Evolutionary conservation across 2,888 invertebrate genomes (phyloP), one percentile per base, ranked within the genome.

Genomic region (Epicampocera succincta): DNA sequence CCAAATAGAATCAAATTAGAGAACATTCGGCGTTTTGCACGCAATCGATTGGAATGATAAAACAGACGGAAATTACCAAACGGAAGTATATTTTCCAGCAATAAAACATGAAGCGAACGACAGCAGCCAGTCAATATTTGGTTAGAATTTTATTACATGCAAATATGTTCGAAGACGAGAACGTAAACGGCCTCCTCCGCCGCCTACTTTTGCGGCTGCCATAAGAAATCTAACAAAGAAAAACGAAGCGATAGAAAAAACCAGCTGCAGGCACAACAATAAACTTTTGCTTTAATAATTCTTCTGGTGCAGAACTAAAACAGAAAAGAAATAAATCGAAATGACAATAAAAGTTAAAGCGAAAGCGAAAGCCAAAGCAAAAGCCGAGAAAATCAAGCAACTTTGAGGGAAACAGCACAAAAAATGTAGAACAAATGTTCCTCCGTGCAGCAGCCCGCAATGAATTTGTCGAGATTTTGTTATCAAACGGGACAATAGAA

Each of bases 31-130:
- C 42, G 48, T 29, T 61, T 42, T 46, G 6, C 11, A 52, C 19
- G 42, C 42, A 72, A 72, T 72, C 50, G 60, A 60, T 50, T 50
- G 60, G 33, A 61, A 42, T 52, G 9, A 13, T n/a, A n/a, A 15
- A 72, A 25, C 29, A 48, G 15, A 56, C 17, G 19, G 19, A 17
- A 19, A 58, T 40, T 54, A 42, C 40, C 29, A 54, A 56, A 29
- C 17, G 25, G 15, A 68, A 54, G 29, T 17, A 25, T 66, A 48
- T 40, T 66, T 68, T 68, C 25, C 11, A 42, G 40, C 56, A 38
- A 38, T 58, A 60, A 60, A 60, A n/a, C n/a, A 60, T 42, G n/a
- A 42, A 12, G 44, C 0, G 6, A 44, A 12, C 12, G 13, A 9
- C 44, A 61, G 8, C 44, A 61, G 0, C 8, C 21, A 21, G 19